phyloP scores from a whole-genome alignment of 2,113 vertebrate genomes.

The Ranitomeya variabilis region DNA sequence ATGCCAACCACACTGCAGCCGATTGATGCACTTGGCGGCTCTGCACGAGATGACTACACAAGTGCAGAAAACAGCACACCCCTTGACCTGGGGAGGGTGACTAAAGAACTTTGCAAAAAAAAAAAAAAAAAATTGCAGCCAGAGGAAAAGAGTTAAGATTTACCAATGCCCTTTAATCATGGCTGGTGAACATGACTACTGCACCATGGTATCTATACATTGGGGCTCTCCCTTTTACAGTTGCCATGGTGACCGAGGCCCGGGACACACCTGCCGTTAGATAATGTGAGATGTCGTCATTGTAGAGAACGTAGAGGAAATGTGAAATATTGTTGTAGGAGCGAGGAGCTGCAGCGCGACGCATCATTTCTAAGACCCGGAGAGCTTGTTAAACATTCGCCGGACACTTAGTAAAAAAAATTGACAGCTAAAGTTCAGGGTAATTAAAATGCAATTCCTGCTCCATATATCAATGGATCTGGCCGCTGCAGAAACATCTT shows the following conservation, averaged over 20 bases:
- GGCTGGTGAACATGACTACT: neutral
- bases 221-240: neutral
- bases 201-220: neutral
- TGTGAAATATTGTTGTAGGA: neutral
- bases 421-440: conserved; percentile 23
- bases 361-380: neutral
- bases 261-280: neutral
- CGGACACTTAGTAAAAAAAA: neutral
- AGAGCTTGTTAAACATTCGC: neutral
- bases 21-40: too few species aligned
- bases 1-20: too few species aligned
- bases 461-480: conserved; percentile 24
- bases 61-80: too few species aligned
- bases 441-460: conserved; percentile 36
- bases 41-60: too few species aligned
- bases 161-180: neutral
- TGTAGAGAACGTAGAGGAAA: neutral
- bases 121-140: too few species aligned
- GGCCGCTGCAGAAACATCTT: conserved; percentile 26
- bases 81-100: too few species aligned
- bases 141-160: too few species aligned
- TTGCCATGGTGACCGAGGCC: neutral
- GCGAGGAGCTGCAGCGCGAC: neutral
- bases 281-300: neutral
- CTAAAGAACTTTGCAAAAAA: too few species aligned